Evolutionary conservation across 2,888 invertebrate genomes (phyloP).

Genomic region (Saturnia pavonia): DNA sequence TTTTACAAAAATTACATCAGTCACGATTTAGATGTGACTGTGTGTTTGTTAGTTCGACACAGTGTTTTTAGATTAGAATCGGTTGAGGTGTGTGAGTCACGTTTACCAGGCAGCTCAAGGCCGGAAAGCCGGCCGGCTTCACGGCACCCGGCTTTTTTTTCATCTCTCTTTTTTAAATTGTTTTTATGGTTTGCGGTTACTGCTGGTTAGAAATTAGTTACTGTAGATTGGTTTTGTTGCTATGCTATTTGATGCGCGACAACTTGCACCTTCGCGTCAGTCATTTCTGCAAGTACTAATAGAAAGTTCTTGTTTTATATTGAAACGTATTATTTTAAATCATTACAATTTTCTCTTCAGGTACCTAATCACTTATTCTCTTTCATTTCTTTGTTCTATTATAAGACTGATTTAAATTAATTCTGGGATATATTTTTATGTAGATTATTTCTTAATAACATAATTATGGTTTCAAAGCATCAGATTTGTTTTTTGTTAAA

Average conservation of each 20-base stretch:
- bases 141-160: slow-evolving; percentile 37
- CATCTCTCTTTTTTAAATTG: slow-evolving; percentile 49
- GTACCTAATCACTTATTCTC: background rate
- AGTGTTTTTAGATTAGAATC: slow-evolving; percentile 37
- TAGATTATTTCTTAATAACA: background rate
- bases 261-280: background rate
- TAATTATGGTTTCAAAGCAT: background rate
- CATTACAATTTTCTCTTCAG: background rate
- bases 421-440: background rate
- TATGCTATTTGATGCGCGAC: background rate
- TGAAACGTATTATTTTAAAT: background rate
- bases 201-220: slow-evolving; percentile 45
- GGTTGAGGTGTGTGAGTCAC: slow-evolving; percentile 54
- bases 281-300: background rate
- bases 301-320: background rate
- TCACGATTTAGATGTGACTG: slow-evolving; percentile 3
- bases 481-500: background rate
- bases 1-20: background rate
- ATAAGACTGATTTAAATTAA: background rate
- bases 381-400: background rate
- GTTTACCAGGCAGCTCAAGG: slow-evolving; percentile 50
- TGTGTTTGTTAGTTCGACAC: slow-evolving; percentile 18
- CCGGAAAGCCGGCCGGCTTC: slow-evolving; percentile 70
- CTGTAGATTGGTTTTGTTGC: slow-evolving; percentile 35
- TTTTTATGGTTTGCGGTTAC: slow-evolving; percentile 53